Conservation (phyloP, 1,140 invertebrate genomes). For the Drosophila ambigua region DNA sequence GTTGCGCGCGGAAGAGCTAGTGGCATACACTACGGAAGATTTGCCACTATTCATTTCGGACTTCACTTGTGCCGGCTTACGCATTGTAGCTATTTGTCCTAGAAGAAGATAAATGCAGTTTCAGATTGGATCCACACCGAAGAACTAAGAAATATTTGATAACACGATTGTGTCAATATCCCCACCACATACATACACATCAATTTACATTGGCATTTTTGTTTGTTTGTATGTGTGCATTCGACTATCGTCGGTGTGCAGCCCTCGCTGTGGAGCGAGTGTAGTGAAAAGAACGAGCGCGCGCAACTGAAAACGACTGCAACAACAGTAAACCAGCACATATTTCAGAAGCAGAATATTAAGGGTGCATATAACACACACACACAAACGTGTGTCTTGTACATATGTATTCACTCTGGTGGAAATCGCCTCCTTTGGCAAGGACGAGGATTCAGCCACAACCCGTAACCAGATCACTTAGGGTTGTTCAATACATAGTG, state of each 20-base stretch:
- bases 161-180: slow-evolving; percentile 29
- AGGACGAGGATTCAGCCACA: slow-evolving; percentile 43
- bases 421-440: slow-evolving; percentile 11
- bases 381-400: slow-evolving; percentile 4
- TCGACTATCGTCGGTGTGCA: slow-evolving; percentile 38
- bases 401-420: slow-evolving; percentile 12
- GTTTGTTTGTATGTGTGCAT: not conserved
- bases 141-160: slow-evolving; percentile 17
- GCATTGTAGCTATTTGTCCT: slow-evolving; percentile 77
- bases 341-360: slow-evolving; percentile 25
- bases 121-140: slow-evolving; percentile 16
- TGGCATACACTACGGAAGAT: slow-evolving; percentile 56
- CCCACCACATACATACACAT: slow-evolving; percentile 17
- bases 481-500: no score
- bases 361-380: slow-evolving; percentile 41
- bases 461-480: slow-evolving; percentile 49
- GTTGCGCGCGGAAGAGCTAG: slow-evolving; percentile 53
- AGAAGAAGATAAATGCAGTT: slow-evolving; percentile 20
- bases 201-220: not conserved
- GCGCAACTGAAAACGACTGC: slow-evolving; percentile 45
- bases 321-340: slow-evolving; percentile 20
- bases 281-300: slow-evolving; percentile 12
- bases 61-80: slow-evolving; percentile 72
- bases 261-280: slow-evolving; percentile 20
- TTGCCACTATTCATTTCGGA: slow-evolving; percentile 59